Percentiles rank a stretch among this genome's conserved stretches.
These are phyloP conservation scores for Pterobdella sp. DNA, from an alignment of 2,888 invertebrate species.

Conservation along the genomic window DNA sequence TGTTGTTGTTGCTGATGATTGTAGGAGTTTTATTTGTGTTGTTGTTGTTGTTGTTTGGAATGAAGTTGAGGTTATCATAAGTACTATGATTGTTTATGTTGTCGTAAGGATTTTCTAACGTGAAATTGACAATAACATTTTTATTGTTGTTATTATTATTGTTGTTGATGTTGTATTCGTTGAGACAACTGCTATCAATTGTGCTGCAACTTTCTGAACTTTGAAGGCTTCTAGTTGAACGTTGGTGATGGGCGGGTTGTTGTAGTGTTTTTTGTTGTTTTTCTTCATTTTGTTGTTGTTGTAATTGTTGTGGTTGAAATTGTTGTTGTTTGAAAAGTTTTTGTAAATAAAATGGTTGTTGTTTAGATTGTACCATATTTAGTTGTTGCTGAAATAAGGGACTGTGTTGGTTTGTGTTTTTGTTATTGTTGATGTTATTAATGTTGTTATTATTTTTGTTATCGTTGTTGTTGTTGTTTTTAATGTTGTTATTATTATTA, in stretches of 20 bases:
- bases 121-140: too few relatives aligned
- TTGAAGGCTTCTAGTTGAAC: not conserved
- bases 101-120: too few relatives aligned
- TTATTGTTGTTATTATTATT: not conserved
- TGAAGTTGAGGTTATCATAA: not conserved
- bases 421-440: not conserved
- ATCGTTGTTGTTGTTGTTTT: not conserved
- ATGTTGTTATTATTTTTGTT: too few relatives aligned
- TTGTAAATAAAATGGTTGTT: not conserved
- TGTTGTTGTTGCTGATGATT: not conserved
- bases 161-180: slow-evolving; percentile 5
- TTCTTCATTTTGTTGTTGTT: not conserved
- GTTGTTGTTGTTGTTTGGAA: not conserved
- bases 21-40: not conserved
- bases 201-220: not conserved
- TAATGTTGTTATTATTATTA: not conserved
- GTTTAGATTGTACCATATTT: not conserved
- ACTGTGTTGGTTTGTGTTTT: not conserved
- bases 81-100: not conserved
- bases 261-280: not conserved
- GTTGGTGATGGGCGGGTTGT: not conserved
- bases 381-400: not conserved
- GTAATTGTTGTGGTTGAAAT: not conserved
- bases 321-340: not conserved
- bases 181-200: not conserved